These are phyloP conservation scores for Myiozetetes cayanensis DNA, from an alignment of 2,113 vertebrate species.

Conservation along the genomic window DNA sequence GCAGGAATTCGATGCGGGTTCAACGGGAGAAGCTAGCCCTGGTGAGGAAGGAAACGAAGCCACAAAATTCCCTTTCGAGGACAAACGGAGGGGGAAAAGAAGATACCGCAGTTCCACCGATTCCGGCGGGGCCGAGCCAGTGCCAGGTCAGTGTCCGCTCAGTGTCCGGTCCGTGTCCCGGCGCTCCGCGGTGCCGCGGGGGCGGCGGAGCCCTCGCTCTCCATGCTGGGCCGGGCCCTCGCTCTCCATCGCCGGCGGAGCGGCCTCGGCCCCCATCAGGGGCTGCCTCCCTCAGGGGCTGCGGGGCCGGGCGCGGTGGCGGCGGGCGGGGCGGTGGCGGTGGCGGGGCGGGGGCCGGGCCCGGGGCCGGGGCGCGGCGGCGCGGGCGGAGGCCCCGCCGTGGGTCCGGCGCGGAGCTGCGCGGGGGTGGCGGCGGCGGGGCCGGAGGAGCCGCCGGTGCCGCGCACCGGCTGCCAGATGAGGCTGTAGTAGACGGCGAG, in stretches of 20 bases:
- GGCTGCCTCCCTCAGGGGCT: background rate
- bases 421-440: background rate
- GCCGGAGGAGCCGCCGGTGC: slow-evolving; percentile 51
- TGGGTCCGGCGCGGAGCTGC: too few relatives aligned
- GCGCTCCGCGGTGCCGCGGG: background rate
- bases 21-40: slow-evolving; percentile 16
- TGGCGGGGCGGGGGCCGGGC: too few relatives aligned
- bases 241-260: background rate
- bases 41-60: slow-evolving; percentile 17
- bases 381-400: too few relatives aligned
- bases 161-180: background rate
- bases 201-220: background rate
- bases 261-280: background rate
- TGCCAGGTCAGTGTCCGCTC: background rate
- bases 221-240: background rate
- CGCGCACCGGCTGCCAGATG: slow-evolving; percentile 90
- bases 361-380: too few relatives aligned
- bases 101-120: background rate
- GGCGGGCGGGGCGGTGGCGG: too few relatives aligned
- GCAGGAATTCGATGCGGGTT: slow-evolving; percentile 9
- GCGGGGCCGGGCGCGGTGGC: too few relatives aligned
- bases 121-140: background rate
- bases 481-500: slow-evolving; percentile 97
- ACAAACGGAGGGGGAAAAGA: background rate
- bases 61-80: slow-evolving; percentile 35